Base-by-base conservation (phyloP, 2,113 vertebrate genomes). In the Dromiciops gliroides region DNA sequence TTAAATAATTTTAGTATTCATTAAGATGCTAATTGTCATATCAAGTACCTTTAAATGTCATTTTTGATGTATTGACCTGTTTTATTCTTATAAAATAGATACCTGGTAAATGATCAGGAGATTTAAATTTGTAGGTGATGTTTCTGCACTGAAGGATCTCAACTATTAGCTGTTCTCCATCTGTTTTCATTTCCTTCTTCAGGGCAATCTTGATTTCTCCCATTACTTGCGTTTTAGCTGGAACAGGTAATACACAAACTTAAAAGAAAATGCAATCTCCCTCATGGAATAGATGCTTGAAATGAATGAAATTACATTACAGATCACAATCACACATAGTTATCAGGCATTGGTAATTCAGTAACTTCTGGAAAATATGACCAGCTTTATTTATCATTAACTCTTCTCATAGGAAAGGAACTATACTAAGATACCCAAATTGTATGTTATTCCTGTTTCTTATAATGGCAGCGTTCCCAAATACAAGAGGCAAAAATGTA, bases 61-160 rank as follows among this genome's bases (percentile, higher is more conserved):
- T 95, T 44, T 8, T 90, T 93, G 47, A 89, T 44, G 50, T 4
- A 95, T 90, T 31, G 48, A 51, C 95, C 49, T 92, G 75, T 23
- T 67, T 93, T 37, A 92, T 93, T 88, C 0, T 91, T 67, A 37
- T 94, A 96, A 94, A 75, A 60, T 92, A 93, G 48, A 96, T 98
- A 99, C 99, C 99, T 99, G 99, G 99, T 91, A 99, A 99, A 97
- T 99, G 99, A 98, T 99, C 99, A 37, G 99, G 99, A 97, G 99
- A 99, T 98, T 99, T 99, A 98, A 99, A 99, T 98, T 99, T 99
- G 98, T 99, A 99, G 92, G 99, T 99, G 96, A 99, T 99, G 98
- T 99, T 99, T 98, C 99, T 99, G 98, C 99, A 99, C 89, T 99
- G 99, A 96, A 99, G 99, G 89, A 99, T 99, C 98, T 99, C 99